Evolutionary conservation across 2,888 invertebrate genomes (phyloP).

Genomic region (Euzetes globulus): DNA sequence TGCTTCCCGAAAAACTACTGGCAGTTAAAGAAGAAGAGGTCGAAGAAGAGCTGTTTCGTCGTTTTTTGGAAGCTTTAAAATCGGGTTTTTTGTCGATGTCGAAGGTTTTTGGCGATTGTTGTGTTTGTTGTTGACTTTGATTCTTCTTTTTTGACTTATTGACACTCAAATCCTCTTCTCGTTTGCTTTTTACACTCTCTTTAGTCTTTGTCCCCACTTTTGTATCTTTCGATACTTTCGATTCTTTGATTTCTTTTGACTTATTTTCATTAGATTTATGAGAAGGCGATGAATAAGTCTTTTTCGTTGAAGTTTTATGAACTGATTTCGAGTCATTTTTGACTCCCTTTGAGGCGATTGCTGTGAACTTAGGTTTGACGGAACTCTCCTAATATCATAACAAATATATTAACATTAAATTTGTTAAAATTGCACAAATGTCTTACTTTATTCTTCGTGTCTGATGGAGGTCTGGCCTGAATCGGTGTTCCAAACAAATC

Average conservation of each 20-base stretch:
- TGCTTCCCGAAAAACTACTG: neutral
- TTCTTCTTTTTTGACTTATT: slow-evolving; percentile 7
- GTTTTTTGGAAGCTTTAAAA: neutral
- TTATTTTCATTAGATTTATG: slow-evolving; percentile 16
- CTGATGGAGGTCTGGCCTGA: slow-evolving; percentile 64
- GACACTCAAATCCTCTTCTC: neutral
- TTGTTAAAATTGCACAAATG: neutral
- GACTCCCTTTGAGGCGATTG: slow-evolving; percentile 1
- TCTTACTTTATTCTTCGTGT: slow-evolving; percentile 43
- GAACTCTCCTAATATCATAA: neutral
- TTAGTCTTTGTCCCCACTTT: neutral
- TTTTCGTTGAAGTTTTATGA: neutral
- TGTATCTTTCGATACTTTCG: neutral
- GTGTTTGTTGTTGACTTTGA: neutral
- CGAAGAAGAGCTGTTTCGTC: neutral
- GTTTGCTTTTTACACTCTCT: slow-evolving; percentile 24
- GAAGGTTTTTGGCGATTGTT: neutral
- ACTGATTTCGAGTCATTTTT: neutral
- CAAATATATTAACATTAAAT: neutral
- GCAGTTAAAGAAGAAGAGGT: neutral
- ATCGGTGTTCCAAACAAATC: slow-evolving; percentile 76
- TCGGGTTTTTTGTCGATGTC: neutral
- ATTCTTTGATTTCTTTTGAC: neutral
- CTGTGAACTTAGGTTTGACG: neutral
- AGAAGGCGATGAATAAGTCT: slow-evolving; percentile 11